Base-by-base conservation (phyloP, 1,140 invertebrate species). In the Neodiprion lecontei region DNA sequence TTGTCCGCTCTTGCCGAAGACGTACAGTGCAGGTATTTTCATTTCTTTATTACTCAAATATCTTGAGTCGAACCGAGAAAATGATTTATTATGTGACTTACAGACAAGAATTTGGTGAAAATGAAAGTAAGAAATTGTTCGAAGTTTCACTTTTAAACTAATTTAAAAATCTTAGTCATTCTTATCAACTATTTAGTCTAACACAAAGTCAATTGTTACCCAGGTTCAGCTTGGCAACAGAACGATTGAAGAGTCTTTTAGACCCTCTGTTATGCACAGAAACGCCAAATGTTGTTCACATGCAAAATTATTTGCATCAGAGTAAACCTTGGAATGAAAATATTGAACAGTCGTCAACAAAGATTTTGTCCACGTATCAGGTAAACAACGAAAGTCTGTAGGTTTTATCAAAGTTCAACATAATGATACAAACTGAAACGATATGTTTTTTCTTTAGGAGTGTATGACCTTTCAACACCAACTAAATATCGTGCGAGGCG, bases 401-500 rank as follows among this genome's bases (percentile, higher is more conserved):
- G 17, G 49, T 53, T 47, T 66, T 69, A 68, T 12, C 28, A 67
- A 67, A 9, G 65, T 3, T 68, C 48, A 67, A 8, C 23, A 71
- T 75, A 21, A 12, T 48, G 23, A 69, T 67, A 7, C 49, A 72
- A 66, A 74, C 48, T 74, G n/a, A 17, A 68, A 40, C 8, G 74
- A 73, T 73, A 77, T 61, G 17, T 75, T 80, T 82, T 69, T 77
- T 79, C 76, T 76, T 14, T 76, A 94, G 89, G 94, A 96, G 82
- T 95, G 95, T 79, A 90, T 95, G 75, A 91, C 92, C 77, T 91
- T 95, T 68, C 95, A 96, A 88, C 92, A 94, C 75, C 95, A 96
- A 86, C 87, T 95, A 66, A 96, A 96, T 81, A 89, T 95, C 7
- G 91, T 95, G 9, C 89, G 92, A 73, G 91, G 92, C 80, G 94